Base-by-base conservation (phyloP, 2,113 vertebrate species). In the Stegastes partitus region DNA sequence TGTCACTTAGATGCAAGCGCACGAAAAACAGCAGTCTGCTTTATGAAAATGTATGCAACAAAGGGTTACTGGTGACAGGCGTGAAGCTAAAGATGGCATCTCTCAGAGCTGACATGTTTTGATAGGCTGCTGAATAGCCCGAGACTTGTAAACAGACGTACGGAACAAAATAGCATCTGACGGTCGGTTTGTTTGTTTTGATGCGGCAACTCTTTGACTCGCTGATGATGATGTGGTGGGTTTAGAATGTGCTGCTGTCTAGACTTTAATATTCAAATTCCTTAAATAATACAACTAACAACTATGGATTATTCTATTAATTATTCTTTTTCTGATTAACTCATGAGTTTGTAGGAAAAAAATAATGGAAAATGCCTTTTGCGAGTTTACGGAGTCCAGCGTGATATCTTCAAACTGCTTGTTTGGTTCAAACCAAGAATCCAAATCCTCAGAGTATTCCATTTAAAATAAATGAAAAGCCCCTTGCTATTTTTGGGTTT, bases 21-120 rank as follows among this genome's bases (percentile, higher is more conserved):
- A 65, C 37, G 69, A n/a, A 39, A 79, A 79, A 72, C 47, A 26
- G 50, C 59, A 77, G 12, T 57, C 55, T 81, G 64, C 7, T 57
- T 58, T 68, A 63, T 85, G 65, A 85, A 85, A 87, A 68, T 86
- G 51, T 51, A 74, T 37, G 68, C 67, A 68, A 77, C 67, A 68
- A 79, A 82, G 28, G 57, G 59, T 69, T 57, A 58, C 49, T 61
- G 55, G 63, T 81, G 85, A 86, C 84, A 71, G 71, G 69, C 55
- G 28, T 23, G 65, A 25, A 65, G 72, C 69, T 55, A 51, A 74
- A 82, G 72, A 87, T 66, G 75, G 72, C 65, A 64, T 74, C 62
- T 80, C 80, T 47, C 83, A 74, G 75, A 28, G 51, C 42, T n/a
- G 62, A 66, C 44, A 19, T 83, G 39, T 84, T 85, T 69, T 82